Conservation (phyloP, 2,113 vertebrate genomes). For the Dissostichus mawsoni region DNA sequence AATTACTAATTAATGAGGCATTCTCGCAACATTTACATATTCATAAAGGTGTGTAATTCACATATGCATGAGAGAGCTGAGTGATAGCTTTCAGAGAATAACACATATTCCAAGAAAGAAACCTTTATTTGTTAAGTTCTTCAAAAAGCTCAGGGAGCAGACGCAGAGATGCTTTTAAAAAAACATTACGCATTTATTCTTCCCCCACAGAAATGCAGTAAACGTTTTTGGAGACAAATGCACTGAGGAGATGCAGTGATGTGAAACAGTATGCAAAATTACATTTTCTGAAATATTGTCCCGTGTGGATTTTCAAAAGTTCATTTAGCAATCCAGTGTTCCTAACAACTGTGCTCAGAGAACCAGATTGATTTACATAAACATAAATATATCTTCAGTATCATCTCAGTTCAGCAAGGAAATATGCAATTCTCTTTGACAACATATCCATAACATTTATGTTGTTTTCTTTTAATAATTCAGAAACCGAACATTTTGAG, state of each 20-base stretch:
- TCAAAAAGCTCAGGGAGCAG: slow-evolving; percentile 75
- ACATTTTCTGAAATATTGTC: slow-evolving; percentile 86
- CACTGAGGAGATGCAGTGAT: slow-evolving; percentile 82
- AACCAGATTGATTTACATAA: slow-evolving; percentile 70
- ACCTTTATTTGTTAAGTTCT: slow-evolving; percentile 84
- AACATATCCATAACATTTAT: slow-evolving; percentile 4
- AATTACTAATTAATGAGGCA: slow-evolving; percentile 90
- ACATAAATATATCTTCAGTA: slow-evolving; percentile 63
- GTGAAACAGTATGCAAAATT: slow-evolving; percentile 87
- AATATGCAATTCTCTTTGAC: slow-evolving; percentile 3
- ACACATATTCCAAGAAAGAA: slow-evolving; percentile 73
- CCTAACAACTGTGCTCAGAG: slow-evolving; percentile 74
- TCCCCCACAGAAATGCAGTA: slow-evolving; percentile 82
- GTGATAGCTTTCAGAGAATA: slow-evolving; percentile 83
- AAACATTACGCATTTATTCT: slow-evolving; percentile 84
- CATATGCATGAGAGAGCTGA: slow-evolving; percentile 84
- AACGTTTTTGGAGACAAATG: slow-evolving; percentile 85
- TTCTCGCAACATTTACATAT: slow-evolving; percentile 88
- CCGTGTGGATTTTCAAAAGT: slow-evolving; percentile 84
- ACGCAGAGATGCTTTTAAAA: slow-evolving; percentile 80
- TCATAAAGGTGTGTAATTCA: slow-evolving; percentile 89
- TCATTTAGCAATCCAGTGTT: slow-evolving; percentile 83
- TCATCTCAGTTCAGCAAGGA: slow-evolving; percentile 49
- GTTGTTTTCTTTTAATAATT: not conserved
- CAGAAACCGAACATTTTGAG: not conserved